phyloP scores from a whole-genome alignment of 1,140 invertebrate genomes.

The Sweltsa coloradensis region DNA sequence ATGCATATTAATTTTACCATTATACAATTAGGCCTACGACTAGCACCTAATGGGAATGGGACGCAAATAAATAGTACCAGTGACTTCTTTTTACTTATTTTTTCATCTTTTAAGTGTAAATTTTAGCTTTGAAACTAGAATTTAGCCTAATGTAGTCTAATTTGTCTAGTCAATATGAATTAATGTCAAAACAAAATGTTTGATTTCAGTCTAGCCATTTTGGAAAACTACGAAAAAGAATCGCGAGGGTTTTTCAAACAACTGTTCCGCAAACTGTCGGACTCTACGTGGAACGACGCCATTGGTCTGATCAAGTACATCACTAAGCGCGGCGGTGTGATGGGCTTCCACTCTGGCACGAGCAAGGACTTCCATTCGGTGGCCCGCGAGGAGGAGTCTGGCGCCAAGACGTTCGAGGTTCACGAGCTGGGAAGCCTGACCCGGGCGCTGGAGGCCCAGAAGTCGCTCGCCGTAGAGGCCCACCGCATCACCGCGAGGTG shows the following conservation, averaged over 20 bases:
- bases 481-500: constrained; percentile 46
- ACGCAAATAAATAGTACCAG: too few species aligned
- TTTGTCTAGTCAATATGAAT: too few species aligned
- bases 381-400: too few species aligned
- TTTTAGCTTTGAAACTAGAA: too few species aligned
- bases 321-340: constrained; percentile 49
- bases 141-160: too few species aligned
- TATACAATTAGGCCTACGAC: too few species aligned
- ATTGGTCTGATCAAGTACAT: constrained; percentile 65
- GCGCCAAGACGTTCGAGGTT: constrained; percentile 19
- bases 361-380: too few species aligned
- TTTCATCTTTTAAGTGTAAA: too few species aligned
- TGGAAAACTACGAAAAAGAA: constrained; percentile 62
- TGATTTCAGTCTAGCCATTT: constrained; percentile 53
- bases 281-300: constrained; percentile 56
- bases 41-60: too few species aligned
- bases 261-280: constrained; percentile 58
- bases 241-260: constrained; percentile 60
- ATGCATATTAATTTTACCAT: too few species aligned
- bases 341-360: constrained; percentile 32
- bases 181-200: too few species aligned
- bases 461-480: constrained; percentile 51
- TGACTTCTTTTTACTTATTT: too few species aligned
- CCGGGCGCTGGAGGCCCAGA: constrained; percentile 60
- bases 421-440: constrained; percentile 54